These are phyloP conservation scores for Sarcophaga peregrina DNA, from an alignment of 1,140 invertebrate genomes.

Conservation along the genomic window DNA sequence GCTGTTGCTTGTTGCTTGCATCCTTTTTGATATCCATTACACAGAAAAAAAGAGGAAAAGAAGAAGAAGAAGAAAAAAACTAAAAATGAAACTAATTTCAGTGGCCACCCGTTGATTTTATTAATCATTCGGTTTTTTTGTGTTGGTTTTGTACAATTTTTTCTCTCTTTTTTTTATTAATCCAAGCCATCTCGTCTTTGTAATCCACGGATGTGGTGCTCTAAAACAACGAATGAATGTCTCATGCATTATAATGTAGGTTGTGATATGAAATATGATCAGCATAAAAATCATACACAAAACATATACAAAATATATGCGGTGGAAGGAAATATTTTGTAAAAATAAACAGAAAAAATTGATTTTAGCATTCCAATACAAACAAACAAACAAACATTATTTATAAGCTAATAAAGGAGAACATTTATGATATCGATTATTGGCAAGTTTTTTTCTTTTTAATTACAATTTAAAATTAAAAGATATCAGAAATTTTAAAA, in stretches of 20 bases:
- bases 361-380: no score
- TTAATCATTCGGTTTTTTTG: conserved; percentile 24
- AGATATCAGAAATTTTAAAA: no score
- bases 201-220: not conserved
- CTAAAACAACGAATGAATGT: not conserved
- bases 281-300: not conserved
- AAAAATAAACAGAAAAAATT: no score
- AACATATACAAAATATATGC: not conserved
- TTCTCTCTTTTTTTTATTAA: not conserved
- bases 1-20: not conserved
- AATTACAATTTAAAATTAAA: no score
- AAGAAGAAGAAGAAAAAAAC: not conserved
- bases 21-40: conserved; percentile 12
- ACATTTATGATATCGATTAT: no score
- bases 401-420: no score
- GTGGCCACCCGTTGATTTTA: conserved; percentile 31
- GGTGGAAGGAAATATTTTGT: no score
- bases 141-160: not conserved
- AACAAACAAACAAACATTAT: no score
- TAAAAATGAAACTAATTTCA: conserved; percentile 29
- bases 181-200: not conserved
- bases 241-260: not conserved
- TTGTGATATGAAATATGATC: conserved; percentile 18
- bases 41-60: not conserved
- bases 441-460: no score